Evolutionary conservation across 2,797 vertebrate species (phyloP), one percentile per base, ranked within the genome.

Genomic region (Sebastes hubbsi): DNA sequence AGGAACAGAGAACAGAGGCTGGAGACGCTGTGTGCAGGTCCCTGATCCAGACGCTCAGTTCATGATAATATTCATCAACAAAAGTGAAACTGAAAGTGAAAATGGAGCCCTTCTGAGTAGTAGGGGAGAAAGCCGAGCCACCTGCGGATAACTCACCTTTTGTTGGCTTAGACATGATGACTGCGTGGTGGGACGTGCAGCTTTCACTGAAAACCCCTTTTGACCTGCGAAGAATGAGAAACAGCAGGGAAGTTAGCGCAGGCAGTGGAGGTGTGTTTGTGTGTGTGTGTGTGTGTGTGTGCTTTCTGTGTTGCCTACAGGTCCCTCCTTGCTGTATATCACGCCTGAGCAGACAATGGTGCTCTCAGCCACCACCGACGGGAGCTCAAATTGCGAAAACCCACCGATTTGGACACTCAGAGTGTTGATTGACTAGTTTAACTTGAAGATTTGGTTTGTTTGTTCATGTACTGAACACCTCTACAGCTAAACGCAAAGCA

Each of bases 71-170:
- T 34, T 60, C n/a, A 75, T 22, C 32, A 2, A 22, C 6, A 42
- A 54, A 66, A 75, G 7, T 59, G 29, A 72, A 83, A 82, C 6
- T 56, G 70, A 89, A 82, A 78, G 46, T 63, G 16, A 72, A 73
- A 78, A 70, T 22, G 8, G 20, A 76, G 49, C 22, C 16, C 1
- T 12, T 42, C 46, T 58, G 20, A 36, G 32, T 9, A 20, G 5
- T 10, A 61, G 18, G 12, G 12, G 11, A 14, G 8, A 54, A 32
- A 58, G 11, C 27, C 0, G 3, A 22, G 14, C 4, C 6, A 67
- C 36, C 49, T 55, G 70, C 73, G 32, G 38, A 58, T 49, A 65
- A 68, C 82, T 84, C 65, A 91, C 92, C 94, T 79, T 75, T 89
- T 75, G 52, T 85, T 61, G 72, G 6, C 14, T 69, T 20, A 25